A percentile compares a stretch with the other conserved stretches of the same genome.
phyloP scores from a whole-genome alignment of 2,797 vertebrate species.

The Corythornis leucogaster region DNA sequence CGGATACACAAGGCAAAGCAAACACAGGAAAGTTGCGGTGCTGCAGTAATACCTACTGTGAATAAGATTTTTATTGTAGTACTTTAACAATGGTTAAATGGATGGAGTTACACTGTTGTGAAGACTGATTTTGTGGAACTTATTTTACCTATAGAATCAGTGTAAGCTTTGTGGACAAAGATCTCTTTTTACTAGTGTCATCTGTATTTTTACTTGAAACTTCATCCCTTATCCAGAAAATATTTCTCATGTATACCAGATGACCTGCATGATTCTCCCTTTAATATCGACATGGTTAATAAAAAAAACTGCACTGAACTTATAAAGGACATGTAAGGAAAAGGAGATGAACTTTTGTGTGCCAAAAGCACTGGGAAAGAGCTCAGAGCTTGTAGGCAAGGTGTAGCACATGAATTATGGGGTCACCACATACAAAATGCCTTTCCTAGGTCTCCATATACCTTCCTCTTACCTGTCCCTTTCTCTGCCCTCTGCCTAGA shows the following conservation, averaged over 20 bases:
- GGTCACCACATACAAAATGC: background rate
- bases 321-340: background rate
- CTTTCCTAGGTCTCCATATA: background rate
- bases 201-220: background rate
- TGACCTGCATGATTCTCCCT: background rate
- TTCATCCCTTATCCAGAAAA: background rate
- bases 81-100: background rate
- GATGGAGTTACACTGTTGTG: background rate
- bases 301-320: background rate
- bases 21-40: fast-evolving
- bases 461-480: background rate
- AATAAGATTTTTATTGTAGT: background rate
- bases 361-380: background rate
- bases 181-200: background rate
- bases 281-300: background rate
- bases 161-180: background rate
- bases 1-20: background rate
- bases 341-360: background rate
- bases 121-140: background rate
- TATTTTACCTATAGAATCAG: background rate
- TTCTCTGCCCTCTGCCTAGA: background rate
- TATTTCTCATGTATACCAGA: background rate
- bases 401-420: background rate
- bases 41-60: background rate
- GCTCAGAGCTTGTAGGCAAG: background rate